Evolutionary conservation across 2,797 vertebrate species (phyloP), one percentile per base, ranked within the genome.

Genomic region (Carapus acus): DNA sequence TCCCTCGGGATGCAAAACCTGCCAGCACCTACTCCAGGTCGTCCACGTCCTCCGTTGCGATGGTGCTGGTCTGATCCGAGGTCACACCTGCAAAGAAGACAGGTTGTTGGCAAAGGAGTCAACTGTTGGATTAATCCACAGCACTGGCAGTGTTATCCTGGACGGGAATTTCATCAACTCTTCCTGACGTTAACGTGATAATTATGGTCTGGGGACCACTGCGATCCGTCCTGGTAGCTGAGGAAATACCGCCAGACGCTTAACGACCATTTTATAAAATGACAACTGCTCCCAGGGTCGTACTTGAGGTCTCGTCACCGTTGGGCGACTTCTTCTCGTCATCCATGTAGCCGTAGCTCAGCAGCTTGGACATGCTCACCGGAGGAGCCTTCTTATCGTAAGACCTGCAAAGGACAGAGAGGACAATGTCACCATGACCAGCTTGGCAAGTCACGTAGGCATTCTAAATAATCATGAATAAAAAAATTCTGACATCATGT

Each of bases 331-430:
- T 86, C 59, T 83, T 83, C 39, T 87, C 77, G 0, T 80, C 74
- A 76, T 86, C 87, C 17, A 85, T 54, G 8, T 91, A 91, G 18
- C 88, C 88, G 8, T 90, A 88, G 76, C 88, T 89, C 76, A 91
- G 79, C 75, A 91, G 86, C 73, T 86, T 89, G 64, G 86, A 76
- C 89, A 91, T 91, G 85, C 81, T 88, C 67, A 90, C 86, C 0
- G 86, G 86, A 7, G 55, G 58, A 14, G 71, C 43, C 62, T 85
- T 88, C 82, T 89, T 91, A 37, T 86, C 86, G n/a, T 85, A 73
- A 52, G 67, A 88, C 71, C 88, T 91, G 66, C 3, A 7, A 31
- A 49, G n/a, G n/a, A 7, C 31, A 13, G 31, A 33, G 31, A 33
- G 24, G 24, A 27, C n/a, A n/a, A n/a, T n/a, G n/a, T n/a, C n/a